Conservation (phyloP, 2,113 vertebrate genomes). For the Melanotaenia duboulayi region DNA sequence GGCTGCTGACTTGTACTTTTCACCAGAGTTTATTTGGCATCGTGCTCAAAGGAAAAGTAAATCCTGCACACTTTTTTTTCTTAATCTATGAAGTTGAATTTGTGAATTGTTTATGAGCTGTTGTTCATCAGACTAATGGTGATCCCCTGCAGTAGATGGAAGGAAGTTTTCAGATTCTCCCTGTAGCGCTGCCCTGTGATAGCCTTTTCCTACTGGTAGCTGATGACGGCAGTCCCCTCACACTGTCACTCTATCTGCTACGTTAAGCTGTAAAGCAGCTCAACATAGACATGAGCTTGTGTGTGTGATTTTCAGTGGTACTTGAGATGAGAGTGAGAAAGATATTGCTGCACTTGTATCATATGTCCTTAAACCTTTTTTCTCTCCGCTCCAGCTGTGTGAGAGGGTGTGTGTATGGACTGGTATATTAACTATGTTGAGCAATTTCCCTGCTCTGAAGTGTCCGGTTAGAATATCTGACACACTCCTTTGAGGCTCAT, state of each 20-base stretch:
- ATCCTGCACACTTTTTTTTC: not conserved
- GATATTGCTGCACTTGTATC: not conserved
- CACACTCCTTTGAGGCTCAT: constrained; percentile 38
- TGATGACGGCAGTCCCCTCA: constrained; percentile 8
- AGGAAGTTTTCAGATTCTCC: constrained; percentile 34
- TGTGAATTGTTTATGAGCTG: not conserved
- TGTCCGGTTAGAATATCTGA: constrained; percentile 51
- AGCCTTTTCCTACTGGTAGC: constrained; percentile 7
- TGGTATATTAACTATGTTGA: constrained; percentile 10
- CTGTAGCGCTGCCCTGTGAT: constrained; percentile 9
- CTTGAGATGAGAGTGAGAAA: constrained; percentile 20
- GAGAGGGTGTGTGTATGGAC: not conserved
- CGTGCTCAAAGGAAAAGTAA: not conserved
- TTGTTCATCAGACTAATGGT: not conserved
- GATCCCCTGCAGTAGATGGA: constrained; percentile 4
- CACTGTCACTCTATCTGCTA: constrained; percentile 6
- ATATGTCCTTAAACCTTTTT: not conserved
- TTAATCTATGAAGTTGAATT: constrained; percentile 4
- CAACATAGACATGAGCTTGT: not conserved
- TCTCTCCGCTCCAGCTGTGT: not conserved
- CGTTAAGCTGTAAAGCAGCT: constrained; percentile 20
- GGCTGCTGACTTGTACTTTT: not conserved
- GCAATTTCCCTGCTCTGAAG: constrained; percentile 9
- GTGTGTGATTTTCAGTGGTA: not conserved
- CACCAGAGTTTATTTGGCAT: constrained; percentile 2